These are phyloP conservation scores for Drosophila planitibia DNA, from an alignment of 2,888 invertebrate genomes.

Conservation along the genomic window DNA sequence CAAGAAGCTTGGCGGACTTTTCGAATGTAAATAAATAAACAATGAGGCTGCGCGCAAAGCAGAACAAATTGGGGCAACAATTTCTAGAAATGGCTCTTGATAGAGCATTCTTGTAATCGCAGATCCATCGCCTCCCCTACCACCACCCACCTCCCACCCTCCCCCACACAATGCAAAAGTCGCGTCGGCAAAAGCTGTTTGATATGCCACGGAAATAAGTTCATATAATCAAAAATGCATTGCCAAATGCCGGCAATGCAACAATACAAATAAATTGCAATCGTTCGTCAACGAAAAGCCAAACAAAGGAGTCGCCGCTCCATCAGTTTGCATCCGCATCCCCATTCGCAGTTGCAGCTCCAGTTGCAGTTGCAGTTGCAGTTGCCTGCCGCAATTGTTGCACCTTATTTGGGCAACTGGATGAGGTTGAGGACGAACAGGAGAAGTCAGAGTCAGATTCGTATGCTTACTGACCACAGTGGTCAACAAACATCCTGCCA, in stretches of 20 bases:
- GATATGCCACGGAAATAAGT: conserved; percentile 68
- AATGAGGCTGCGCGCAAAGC: conserved; percentile 33
- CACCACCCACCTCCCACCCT: too few species aligned
- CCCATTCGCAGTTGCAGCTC: conserved; percentile 24
- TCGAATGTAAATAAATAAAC: conserved; percentile 76
- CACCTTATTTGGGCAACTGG: conserved; percentile 77
- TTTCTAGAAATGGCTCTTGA: conserved; percentile 50
- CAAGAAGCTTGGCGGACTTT: conserved; percentile 75
- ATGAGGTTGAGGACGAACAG: conserved; percentile 34
- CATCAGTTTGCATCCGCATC: conserved; percentile 26
- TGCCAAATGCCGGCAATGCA: conserved; percentile 77
- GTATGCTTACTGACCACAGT: conserved; percentile 25
- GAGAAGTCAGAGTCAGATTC: conserved; percentile 10
- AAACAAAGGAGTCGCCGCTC: conserved; percentile 69
- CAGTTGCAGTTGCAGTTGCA: conserved; percentile 11
- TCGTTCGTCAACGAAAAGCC: conserved; percentile 72
- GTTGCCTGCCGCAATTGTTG: conserved; percentile 65
- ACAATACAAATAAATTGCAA: conserved; percentile 81
- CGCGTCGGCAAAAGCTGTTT: conserved; percentile 65
- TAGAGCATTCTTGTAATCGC: conserved; percentile 31
- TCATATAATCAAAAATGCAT: conserved; percentile 76
- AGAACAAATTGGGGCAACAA: conserved; percentile 62
- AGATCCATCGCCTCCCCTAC: background rate
- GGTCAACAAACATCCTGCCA: conserved; percentile 1
- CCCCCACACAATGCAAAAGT: background rate